These are phyloP conservation scores for Bradynema listronoti DNA, from an alignment of 1,140 invertebrate genomes.

Conservation along the genomic window DNA sequence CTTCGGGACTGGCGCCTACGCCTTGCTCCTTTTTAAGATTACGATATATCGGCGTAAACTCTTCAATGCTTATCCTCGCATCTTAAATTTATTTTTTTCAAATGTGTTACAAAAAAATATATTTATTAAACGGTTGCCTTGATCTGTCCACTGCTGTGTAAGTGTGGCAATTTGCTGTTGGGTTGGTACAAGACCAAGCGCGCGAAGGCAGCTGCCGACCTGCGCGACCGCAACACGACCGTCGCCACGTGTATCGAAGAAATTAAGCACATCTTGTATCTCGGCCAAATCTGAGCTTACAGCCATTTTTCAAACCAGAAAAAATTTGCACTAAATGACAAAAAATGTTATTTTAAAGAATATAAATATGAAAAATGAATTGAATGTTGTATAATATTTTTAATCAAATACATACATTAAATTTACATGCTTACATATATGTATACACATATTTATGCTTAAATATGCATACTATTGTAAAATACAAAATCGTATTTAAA, in stretches of 20 bases:
- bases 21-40: slow-evolving; percentile 25
- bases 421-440: too few relatives aligned
- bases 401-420: too few relatives aligned
- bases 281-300: slow-evolving; percentile 6
- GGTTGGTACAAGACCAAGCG: slow-evolving; percentile 32
- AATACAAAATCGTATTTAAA: too few relatives aligned
- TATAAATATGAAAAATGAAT: too few relatives aligned
- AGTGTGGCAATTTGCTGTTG: slow-evolving; percentile 23
- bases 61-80: slow-evolving; percentile 29
- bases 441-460: too few relatives aligned
- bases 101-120: too few relatives aligned
- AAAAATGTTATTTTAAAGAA: too few relatives aligned
- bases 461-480: too few relatives aligned
- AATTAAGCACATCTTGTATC: slow-evolving; percentile 18
- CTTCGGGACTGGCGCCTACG: background rate
- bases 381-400: too few relatives aligned
- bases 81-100: slow-evolving; percentile 20
- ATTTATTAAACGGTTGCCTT: too few relatives aligned
- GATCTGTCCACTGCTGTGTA: slow-evolving; percentile 24
- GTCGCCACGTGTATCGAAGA: slow-evolving; percentile 34
- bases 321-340: too few relatives aligned
- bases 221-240: slow-evolving; percentile 24
- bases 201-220: slow-evolving; percentile 31
- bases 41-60: slow-evolving; percentile 30
- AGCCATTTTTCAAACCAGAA: too few relatives aligned